Conservation (phyloP, 2,797 vertebrate species). For the Malurus splendens region DNA sequence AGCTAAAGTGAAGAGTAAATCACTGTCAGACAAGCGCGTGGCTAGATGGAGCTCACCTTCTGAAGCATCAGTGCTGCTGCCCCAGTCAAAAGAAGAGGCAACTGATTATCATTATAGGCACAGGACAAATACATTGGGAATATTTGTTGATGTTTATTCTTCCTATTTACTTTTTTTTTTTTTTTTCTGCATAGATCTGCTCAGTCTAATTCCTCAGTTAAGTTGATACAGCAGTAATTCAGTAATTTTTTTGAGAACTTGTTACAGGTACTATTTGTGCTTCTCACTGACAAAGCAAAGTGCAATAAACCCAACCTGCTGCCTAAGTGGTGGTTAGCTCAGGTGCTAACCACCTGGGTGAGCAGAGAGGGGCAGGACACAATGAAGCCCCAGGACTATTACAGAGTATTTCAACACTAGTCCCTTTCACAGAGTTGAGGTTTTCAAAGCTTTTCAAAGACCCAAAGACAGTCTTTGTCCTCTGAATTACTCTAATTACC, state of each 20-base stretch:
- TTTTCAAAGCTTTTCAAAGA: not conserved
- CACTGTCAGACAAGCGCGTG: not conserved
- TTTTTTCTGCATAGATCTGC: not conserved
- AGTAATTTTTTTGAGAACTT: not conserved
- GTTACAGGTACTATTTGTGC: fast-evolving
- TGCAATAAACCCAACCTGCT: not conserved
- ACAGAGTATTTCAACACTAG: not conserved
- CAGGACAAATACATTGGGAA: not conserved
- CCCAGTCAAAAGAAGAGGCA: not conserved
- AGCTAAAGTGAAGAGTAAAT: not conserved
- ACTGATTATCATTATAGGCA: not conserved
- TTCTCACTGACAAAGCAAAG: not conserved
- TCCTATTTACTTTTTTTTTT: not conserved
- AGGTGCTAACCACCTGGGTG: not conserved
- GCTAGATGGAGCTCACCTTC: not conserved
- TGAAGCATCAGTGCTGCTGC: not conserved
- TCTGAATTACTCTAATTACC: not conserved
- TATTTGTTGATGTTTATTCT: not conserved
- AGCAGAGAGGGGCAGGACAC: not conserved
- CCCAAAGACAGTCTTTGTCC: not conserved
- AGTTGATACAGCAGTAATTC: not conserved
- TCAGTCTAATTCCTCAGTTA: not conserved
- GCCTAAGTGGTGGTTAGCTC: not conserved
- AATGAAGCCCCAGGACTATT: not conserved
- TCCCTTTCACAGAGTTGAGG: not conserved